Percentiles rank a stretch among this genome's conserved stretches.
Evolutionary conservation across 1,140 invertebrate species (phyloP).

Genomic region (Solenopsis fugax): DNA sequence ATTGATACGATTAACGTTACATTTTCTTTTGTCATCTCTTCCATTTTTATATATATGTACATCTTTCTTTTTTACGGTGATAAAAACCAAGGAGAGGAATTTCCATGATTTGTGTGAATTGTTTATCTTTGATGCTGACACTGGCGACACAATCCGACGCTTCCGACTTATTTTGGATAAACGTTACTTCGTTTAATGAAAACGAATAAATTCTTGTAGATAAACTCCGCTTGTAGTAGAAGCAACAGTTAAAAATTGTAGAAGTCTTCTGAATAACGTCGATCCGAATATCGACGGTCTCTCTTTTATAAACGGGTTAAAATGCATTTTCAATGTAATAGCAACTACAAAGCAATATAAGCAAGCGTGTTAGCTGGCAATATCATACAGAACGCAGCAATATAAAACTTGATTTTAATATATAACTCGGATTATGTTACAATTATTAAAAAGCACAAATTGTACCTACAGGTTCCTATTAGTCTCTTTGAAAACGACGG

Average conservation of each 20-base stretch:
- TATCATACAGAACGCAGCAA: constrained; percentile 32
- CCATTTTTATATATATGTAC: not conserved
- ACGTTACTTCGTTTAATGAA: constrained; percentile 8
- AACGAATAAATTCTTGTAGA: constrained; percentile 18
- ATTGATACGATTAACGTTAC: constrained; percentile 13
- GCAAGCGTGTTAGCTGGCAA: constrained; percentile 29
- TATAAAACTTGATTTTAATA: constrained; percentile 32
- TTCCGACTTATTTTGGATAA: constrained; percentile 9
- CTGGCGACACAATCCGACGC: constrained; percentile 5
- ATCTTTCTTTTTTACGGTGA: not conserved
- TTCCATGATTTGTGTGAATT: constrained; percentile 5
- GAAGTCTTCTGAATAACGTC: constrained; percentile 9
- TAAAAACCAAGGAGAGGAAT: constrained; percentile 39
- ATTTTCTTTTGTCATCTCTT: not conserved
- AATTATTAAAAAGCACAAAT: constrained; percentile 34
- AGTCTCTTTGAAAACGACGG: not conserved
- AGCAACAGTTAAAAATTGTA: constrained; percentile 7
- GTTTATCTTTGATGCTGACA: constrained; percentile 27
- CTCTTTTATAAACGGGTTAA: constrained; percentile 33
- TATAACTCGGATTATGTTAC: constrained; percentile 5
- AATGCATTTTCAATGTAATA: constrained; percentile 37
- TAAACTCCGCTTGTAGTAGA: not conserved
- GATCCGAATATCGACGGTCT: not conserved
- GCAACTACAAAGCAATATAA: constrained; percentile 50
- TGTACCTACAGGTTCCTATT: constrained; percentile 13